These are phyloP conservation scores for Lindbergichthys nudifrons DNA, from an alignment of 2,797 vertebrate genomes.

Conservation along the genomic window DNA sequence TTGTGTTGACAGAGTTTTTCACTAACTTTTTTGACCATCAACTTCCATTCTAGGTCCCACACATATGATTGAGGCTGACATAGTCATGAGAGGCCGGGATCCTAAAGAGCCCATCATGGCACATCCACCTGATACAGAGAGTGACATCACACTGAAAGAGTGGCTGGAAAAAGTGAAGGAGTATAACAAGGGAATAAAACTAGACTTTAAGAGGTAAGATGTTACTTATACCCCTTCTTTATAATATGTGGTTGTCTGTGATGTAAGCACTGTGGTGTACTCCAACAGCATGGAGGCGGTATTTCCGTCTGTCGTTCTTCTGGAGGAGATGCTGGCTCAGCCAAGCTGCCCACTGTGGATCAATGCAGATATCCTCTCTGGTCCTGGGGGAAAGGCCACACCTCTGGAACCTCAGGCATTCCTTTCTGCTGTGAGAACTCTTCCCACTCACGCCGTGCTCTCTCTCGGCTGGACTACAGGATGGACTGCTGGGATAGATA, in stretches of 20 bases:
- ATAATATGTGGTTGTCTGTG: neutral
- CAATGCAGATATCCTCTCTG: constrained; percentile 91
- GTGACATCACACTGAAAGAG: constrained; percentile 90
- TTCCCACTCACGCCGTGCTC: constrained; percentile 83
- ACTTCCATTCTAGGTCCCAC: constrained; percentile 74
- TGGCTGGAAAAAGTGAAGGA: constrained; percentile 85
- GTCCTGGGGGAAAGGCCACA: constrained; percentile 84
- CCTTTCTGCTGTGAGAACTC: constrained; percentile 75
- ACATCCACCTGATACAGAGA: constrained; percentile 91
- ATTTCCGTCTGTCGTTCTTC: constrained; percentile 83
- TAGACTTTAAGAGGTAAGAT: constrained; percentile 95
- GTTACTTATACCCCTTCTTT: fast-evolving
- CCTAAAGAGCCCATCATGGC: constrained; percentile 91
- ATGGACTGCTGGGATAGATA: constrained; percentile 82
- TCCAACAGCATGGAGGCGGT: constrained; percentile 83
- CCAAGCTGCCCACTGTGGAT: constrained; percentile 87
- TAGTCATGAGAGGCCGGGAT: constrained; percentile 82
- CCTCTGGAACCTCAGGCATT: constrained; percentile 79
- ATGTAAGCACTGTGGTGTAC: neutral
- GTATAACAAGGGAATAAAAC: constrained; percentile 91
- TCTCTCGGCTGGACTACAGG: constrained; percentile 94
- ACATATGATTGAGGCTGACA: constrained; percentile 95
- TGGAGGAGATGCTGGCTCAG: constrained; percentile 72
- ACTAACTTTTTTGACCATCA: neutral
- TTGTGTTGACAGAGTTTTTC: neutral